A percentile compares a stretch with the other conserved stretches of the same genome.
Conservation (phyloP, 2,113 vertebrate species). For the Sterrhoptilus dennistouni region DNA sequence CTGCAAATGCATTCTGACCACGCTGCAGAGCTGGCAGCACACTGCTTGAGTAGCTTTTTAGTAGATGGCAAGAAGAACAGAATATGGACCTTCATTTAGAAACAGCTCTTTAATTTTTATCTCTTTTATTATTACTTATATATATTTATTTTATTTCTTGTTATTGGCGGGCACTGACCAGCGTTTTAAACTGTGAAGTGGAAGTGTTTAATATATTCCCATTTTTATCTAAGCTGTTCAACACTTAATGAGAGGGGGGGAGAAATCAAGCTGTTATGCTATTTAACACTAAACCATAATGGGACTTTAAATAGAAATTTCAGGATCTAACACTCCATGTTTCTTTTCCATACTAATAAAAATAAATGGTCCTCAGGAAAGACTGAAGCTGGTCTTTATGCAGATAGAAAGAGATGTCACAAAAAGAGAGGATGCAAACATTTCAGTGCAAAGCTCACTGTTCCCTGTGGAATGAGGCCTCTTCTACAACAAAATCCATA, state of each 20-base stretch:
- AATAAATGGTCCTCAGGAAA: conserved; percentile 52
- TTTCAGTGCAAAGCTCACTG: neutral
- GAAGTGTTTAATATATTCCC: conserved; percentile 31
- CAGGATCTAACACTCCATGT: neutral
- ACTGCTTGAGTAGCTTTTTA: neutral
- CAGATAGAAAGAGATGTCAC: neutral
- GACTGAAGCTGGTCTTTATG: neutral
- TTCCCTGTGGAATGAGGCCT: neutral
- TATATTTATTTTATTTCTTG: conserved; percentile 6
- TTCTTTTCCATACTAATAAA: conserved; percentile 55
- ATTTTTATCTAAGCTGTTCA: conserved; percentile 45
- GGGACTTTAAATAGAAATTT: conserved; percentile 35
- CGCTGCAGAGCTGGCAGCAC: neutral
- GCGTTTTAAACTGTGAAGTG: conserved; percentile 23
- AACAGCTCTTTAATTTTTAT: conserved; percentile 55
- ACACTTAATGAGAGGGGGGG: conserved; percentile 7
- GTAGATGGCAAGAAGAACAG: neutral
- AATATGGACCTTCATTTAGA: conserved; percentile 4
- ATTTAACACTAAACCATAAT: conserved; percentile 31
- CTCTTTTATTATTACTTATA: conserved; percentile 33
- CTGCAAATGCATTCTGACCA: neutral
- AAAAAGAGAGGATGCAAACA: neutral
- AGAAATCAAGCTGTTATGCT: conserved; percentile 46
- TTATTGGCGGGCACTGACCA: conserved; percentile 35
- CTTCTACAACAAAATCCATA: neutral